phyloP scores from a whole-genome alignment of 2,113 vertebrate genomes.

The Odontesthes bonariensis region DNA sequence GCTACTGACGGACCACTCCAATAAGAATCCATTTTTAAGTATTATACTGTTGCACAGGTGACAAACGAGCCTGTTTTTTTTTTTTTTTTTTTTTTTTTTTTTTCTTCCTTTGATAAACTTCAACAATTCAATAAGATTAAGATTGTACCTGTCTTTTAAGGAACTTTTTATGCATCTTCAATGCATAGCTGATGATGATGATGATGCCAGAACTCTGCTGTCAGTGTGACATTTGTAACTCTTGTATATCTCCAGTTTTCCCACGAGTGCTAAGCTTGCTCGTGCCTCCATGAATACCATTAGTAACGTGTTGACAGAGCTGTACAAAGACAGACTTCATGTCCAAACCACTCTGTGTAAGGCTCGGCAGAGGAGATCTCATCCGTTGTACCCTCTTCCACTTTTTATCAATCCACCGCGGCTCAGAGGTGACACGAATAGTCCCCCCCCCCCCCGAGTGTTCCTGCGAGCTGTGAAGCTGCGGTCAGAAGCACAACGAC shows the following conservation, averaged over 20 bases:
- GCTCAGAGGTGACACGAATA: constrained; percentile 29
- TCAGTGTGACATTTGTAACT: constrained; percentile 38
- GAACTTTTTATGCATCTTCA: constrained; percentile 41
- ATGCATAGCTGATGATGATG: constrained; percentile 28
- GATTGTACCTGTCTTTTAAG: constrained; percentile 39
- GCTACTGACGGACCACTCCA: constrained; percentile 78
- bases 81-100: background rate
- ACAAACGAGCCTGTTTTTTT: constrained; percentile 36
- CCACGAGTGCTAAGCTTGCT: background rate
- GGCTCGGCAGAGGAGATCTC: constrained; percentile 9
- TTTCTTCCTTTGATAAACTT: constrained; percentile 15
- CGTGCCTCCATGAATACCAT: constrained; percentile 19
- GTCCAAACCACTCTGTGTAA: constrained; percentile 30
- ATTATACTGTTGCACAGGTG: constrained; percentile 49
- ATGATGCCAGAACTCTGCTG: constrained; percentile 31
- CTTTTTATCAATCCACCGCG: constrained; percentile 15
- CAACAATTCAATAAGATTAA: constrained; percentile 12
- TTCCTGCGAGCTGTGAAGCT: constrained; percentile 16
- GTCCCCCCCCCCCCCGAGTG: constrained; percentile 24
- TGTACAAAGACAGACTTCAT: constrained; percentile 36
- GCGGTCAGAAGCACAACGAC: constrained; percentile 3
- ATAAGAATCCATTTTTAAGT: constrained; percentile 68
- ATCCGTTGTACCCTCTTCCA: constrained; percentile 6
- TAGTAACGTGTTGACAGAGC: constrained; percentile 24
- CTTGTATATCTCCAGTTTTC: constrained; percentile 45